phyloP scores from a whole-genome alignment of 2,888 invertebrate genomes.

The Nomada goodeniana region DNA sequence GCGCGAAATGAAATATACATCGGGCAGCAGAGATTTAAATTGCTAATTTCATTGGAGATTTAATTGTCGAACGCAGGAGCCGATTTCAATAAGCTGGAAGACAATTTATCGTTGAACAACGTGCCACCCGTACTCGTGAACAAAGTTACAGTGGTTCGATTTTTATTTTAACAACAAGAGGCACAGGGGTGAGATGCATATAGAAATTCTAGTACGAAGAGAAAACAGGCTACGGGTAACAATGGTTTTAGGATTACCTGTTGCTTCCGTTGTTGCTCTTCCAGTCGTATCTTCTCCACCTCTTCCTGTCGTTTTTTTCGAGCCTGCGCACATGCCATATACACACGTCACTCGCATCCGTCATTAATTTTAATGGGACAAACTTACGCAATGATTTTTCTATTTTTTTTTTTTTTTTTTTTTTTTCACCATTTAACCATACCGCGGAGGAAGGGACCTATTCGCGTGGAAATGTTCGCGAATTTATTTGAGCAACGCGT shows the following conservation, averaged over 20 bases:
- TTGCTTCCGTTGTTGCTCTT: slow-evolving; percentile 93
- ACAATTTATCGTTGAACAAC: slow-evolving; percentile 21
- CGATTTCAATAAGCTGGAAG: slow-evolving; percentile 2
- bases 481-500: background rate
- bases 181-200: too few species aligned
- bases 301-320: slow-evolving; percentile 94
- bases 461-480: background rate
- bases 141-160: background rate
- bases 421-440: background rate
- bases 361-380: slow-evolving; percentile 61
- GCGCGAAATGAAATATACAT: too few species aligned
- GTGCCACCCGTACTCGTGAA: background rate
- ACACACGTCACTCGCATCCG: slow-evolving; percentile 80
- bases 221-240: slow-evolving; percentile 38
- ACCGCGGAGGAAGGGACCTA: background rate
- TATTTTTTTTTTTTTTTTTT: slow-evolving; percentile 3
- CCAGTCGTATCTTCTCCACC: slow-evolving; percentile 92
- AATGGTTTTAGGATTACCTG: slow-evolving; percentile 87
- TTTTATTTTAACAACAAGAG: slow-evolving; percentile 10
- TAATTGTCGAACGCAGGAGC: background rate
- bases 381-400: slow-evolving; percentile 58
- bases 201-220: slow-evolving; percentile 1
- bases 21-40: background rate
- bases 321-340: slow-evolving; percentile 88
- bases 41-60: background rate